Evolutionary conservation across 2,888 invertebrate genomes (phyloP), one percentile per base, ranked within the genome.

Genomic region (Peribatodes rhomboidaria): DNA sequence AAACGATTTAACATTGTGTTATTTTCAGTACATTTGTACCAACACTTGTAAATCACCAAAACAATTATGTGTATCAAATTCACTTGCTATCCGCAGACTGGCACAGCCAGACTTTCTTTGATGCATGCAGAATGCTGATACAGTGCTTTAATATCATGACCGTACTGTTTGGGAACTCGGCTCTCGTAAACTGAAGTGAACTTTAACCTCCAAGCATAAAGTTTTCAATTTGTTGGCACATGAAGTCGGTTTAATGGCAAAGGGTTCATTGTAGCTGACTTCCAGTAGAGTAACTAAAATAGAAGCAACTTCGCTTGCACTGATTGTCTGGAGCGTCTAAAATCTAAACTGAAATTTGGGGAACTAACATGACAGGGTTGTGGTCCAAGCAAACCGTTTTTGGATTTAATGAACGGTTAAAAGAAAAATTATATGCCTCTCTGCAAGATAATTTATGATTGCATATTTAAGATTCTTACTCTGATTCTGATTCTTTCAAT

Each of bases 71-170:
- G 46, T 41, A 74, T 75, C 66, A 69, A 75, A 75, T 42, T 20
- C 8, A 72, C 69, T 68, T 63, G 61, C 61, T 71, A 61, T 63
- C 58, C 61, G 46, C 31, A 49, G 52, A 68, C 55, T 42, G 54
- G 47, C 41, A 16, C 33, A 20, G 13, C 61, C 47, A 54, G 61
- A 66, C 69, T 72, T 70, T 71, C 68, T 72, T 76, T 71, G 75
- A 74, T 75, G 73, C 73, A 73, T 73, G 68, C 64, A 47, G 65
- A 76, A 78, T 75, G 71, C 73, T 75, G 72, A 75, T 74, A 73
- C 68, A 56, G 20, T 65, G 52, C 49, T 58, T 54, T 47, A 62
- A 61, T 66, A 67, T 57, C 54, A 66, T 52, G 58, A 64, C 46
- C 52, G 35, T 20, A 39, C 27, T 46, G 53, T 63, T 57, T 52